phyloP scores from a whole-genome alignment of 2,113 vertebrate species.

The Piliocolobus tephrosceles region DNA sequence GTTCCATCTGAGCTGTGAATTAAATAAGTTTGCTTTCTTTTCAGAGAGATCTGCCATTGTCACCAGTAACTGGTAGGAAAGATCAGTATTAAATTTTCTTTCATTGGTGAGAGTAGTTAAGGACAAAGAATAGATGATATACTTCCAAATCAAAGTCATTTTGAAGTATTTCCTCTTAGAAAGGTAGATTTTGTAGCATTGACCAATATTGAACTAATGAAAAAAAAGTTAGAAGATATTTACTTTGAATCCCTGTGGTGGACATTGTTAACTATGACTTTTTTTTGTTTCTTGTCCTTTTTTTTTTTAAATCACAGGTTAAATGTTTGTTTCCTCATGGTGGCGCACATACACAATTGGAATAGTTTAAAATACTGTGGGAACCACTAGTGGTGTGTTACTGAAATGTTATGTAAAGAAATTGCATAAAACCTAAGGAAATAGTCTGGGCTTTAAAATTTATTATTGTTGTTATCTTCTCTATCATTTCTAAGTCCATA shows the following conservation, averaged over 20 bases:
- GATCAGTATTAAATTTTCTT: neutral
- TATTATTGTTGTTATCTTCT: neutral
- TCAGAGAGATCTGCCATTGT: neutral
- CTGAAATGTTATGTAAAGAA: constrained; percentile 12
- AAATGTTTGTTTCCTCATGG: neutral
- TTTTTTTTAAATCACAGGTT: neutral
- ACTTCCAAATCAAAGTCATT: neutral
- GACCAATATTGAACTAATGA: constrained; percentile 19
- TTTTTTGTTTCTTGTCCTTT: constrained; percentile 17
- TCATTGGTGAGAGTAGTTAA: neutral
- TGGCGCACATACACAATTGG: neutral
- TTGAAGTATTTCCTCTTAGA: constrained; percentile 27
- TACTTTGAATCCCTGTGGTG: neutral
- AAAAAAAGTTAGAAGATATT: neutral
- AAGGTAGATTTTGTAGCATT: neutral
- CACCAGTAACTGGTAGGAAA: neutral
- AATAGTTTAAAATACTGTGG: constrained; percentile 51
- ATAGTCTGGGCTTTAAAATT: constrained; percentile 24
- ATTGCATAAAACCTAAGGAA: constrained; percentile 50
- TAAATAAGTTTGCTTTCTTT: constrained; percentile 49
- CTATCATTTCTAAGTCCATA: neutral
- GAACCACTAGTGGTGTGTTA: neutral
- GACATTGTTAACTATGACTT: neutral
- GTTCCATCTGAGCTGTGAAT: neutral
- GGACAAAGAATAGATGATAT: neutral